Conservation (phyloP, 53 echinoderm and acorn worm species). For the Crossaster papposus region DNA sequence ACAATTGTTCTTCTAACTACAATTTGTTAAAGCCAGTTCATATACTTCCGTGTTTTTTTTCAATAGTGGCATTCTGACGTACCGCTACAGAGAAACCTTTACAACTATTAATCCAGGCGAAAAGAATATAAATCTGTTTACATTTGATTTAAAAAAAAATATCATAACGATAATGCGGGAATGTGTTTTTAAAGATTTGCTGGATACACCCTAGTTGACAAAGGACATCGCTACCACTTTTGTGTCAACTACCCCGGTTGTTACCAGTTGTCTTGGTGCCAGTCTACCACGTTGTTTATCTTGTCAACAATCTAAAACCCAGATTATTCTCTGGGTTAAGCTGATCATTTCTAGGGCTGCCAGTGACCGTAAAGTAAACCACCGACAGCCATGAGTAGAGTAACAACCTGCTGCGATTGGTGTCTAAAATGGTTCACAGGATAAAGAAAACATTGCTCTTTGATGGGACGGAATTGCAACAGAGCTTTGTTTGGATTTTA, state of each 20-base stretch:
- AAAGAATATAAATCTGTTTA: background rate
- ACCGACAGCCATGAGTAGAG: background rate
- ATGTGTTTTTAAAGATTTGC: background rate
- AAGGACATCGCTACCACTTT: background rate
- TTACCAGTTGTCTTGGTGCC: slow-evolving; percentile 46
- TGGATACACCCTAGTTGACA: background rate
- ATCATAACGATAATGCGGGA: background rate
- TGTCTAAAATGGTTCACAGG: background rate
- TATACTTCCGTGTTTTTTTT: no score
- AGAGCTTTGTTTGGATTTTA: no score
- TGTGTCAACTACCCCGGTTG: slow-evolving; percentile 29
- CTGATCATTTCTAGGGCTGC: background rate
- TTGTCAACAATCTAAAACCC: slow-evolving; percentile 45
- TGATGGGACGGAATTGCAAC: no score
- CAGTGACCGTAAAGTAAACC: background rate
- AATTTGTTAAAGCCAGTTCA: no score
- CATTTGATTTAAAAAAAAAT: no score
- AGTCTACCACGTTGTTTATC: slow-evolving; percentile 33
- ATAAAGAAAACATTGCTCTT: no score
- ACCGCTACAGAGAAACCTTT: background rate
- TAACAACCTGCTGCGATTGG: background rate
- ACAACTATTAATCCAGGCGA: background rate
- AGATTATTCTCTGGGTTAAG: background rate
- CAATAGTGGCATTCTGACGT: background rate
- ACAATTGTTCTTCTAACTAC: no score